Evolutionary conservation across 2,888 invertebrate genomes (phyloP).

Genomic region (Nephrotoma flavescens): DNA sequence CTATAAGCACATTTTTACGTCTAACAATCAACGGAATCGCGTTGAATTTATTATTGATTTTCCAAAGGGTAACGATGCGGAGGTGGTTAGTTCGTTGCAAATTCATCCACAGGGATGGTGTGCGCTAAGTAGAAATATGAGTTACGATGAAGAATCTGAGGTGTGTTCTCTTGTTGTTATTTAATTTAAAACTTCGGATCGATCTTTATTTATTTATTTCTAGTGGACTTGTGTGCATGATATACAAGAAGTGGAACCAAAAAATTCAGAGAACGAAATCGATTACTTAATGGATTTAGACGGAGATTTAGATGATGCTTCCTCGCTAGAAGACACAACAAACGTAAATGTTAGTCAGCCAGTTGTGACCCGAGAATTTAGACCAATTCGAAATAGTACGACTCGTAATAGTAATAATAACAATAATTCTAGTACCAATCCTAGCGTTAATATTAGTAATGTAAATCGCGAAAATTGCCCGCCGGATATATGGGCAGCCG

Average conservation of each 20-base stretch:
- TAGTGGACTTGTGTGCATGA: slow-evolving; percentile 92
- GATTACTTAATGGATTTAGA: background rate
- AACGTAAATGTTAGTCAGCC: background rate
- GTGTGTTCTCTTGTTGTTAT: slow-evolving; percentile 28
- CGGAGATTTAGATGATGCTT: slow-evolving; percentile 21
- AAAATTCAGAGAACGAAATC: slow-evolving; percentile 18
- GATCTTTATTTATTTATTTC: slow-evolving; percentile 5
- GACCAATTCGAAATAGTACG: background rate
- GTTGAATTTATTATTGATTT: slow-evolving; percentile 87
- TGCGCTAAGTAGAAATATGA: slow-evolving; percentile 75
- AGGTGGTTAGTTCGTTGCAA: slow-evolving; percentile 79
- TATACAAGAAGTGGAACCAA: slow-evolving; percentile 52
- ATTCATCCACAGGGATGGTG: slow-evolving; percentile 86
- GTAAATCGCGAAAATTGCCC: background rate
- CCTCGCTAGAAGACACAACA: slow-evolving; percentile 12
- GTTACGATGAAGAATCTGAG: slow-evolving; percentile 72
- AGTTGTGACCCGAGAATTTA: background rate
- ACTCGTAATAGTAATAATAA: slow-evolving; percentile 1
- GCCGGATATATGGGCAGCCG: slow-evolving; percentile 32
- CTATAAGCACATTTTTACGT: slow-evolving; percentile 69
- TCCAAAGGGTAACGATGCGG: slow-evolving; percentile 70
- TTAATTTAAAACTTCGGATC: background rate
- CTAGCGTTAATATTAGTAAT: slow-evolving; percentile 11
- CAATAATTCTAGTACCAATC: background rate
- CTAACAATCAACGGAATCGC: slow-evolving; percentile 58